Percentiles rank a stretch among this genome's conserved stretches.
phyloP scores from a whole-genome alignment of 1,140 invertebrate genomes.

The Venturia canescens region DNA sequence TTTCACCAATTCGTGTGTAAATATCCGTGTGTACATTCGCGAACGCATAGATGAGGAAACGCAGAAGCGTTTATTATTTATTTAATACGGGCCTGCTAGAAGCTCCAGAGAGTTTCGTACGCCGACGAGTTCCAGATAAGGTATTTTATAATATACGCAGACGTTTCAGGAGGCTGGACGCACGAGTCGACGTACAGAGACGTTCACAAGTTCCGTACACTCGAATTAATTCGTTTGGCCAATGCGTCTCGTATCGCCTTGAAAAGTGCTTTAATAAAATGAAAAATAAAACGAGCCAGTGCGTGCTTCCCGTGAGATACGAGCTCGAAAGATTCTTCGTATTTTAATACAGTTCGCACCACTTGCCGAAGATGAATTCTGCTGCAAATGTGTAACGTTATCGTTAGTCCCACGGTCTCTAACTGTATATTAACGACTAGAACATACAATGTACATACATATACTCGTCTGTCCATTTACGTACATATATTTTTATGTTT shows the following conservation, averaged over 20 bases:
- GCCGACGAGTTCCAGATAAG: constrained; percentile 7
- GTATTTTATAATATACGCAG: constrained; percentile 23
- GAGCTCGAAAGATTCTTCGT: too few species aligned
- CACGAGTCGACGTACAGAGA: not conserved
- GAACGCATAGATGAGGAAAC: constrained; percentile 34
- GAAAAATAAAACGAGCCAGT: not conserved
- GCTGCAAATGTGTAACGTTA: constrained; percentile 31
- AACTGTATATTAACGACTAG: constrained; percentile 50
- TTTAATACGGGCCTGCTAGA: not conserved
- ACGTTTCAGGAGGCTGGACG: not conserved
- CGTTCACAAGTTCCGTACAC: not conserved
- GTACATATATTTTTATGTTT: constrained; percentile 22
- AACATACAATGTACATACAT: constrained; percentile 5
- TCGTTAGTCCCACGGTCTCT: constrained; percentile 43
- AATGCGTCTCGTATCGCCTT: not conserved
- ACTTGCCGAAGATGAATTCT: not conserved
- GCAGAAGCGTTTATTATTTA: constrained; percentile 53
- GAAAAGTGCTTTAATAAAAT: not conserved
- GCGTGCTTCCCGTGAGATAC: not conserved
- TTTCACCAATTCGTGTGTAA: not conserved
- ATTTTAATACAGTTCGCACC: too few species aligned
- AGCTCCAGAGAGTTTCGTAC: not conserved
- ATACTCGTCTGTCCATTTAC: not conserved
- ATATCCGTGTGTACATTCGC: not conserved
- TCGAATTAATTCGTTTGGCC: not conserved